phyloP scores from a whole-genome alignment of 2,113 vertebrate species.

The Heteronetta atricapilla region DNA sequence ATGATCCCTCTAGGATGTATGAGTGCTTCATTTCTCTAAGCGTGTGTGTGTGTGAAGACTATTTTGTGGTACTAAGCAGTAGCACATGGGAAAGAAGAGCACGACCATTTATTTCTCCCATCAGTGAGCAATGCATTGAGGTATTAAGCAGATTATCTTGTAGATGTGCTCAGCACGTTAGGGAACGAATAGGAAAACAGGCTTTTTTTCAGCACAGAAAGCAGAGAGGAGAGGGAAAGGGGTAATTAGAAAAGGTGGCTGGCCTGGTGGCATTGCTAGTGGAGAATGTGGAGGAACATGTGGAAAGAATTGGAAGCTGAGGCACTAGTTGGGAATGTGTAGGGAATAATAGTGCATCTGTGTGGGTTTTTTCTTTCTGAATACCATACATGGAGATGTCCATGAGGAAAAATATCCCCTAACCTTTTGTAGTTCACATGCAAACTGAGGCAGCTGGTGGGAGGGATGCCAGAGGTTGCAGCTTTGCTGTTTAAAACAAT shows the following conservation, averaged over 20 bases:
- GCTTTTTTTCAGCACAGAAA: not conserved
- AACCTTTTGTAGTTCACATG: slow-evolving; percentile 34
- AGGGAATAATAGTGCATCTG: not conserved
- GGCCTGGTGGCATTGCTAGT: not conserved
- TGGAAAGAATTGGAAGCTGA: not conserved
- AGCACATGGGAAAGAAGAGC: not conserved
- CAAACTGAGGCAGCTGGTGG: slow-evolving; percentile 46
- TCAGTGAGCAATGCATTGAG: not conserved
- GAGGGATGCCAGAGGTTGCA: slow-evolving; percentile 37
- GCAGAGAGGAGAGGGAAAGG: not conserved
- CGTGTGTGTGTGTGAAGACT: not conserved
- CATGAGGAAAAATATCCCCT: not conserved
- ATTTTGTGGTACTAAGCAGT: not conserved
- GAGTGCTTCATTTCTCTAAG: not conserved
- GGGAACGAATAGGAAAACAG: not conserved
- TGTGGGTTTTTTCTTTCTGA: slow-evolving; percentile 1
- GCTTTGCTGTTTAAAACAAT: slow-evolving; percentile 25
- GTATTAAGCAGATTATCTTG: not conserved
- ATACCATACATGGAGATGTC: not conserved
- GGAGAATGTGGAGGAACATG: not conserved
- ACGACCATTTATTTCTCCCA: not conserved
- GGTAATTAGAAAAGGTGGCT: not conserved
- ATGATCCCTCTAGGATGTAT: not conserved
- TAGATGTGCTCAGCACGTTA: not conserved
- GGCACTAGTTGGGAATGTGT: not conserved